Percentiles rank a stretch among this genome's conserved stretches.
These are phyloP conservation scores for Drosophila willistoni DNA, from an alignment of 1,140 invertebrate species.

Conservation along the genomic window DNA sequence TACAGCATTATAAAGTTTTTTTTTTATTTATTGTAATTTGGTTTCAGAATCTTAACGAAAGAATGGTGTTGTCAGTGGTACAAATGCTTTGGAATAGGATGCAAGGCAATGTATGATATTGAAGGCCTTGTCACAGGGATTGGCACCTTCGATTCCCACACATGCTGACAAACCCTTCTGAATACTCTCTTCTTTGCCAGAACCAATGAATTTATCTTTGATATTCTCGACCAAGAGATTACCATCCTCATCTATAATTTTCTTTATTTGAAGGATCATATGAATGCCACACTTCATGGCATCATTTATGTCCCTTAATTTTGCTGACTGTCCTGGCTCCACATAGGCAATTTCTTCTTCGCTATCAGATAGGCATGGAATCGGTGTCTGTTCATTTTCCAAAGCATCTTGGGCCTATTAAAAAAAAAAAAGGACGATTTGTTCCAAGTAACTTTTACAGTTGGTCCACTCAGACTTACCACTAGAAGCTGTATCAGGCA, in stretches of 20 bases:
- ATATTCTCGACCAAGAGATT: conserved; percentile 34
- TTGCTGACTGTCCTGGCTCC: conserved; percentile 43
- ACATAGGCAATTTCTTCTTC: conserved; percentile 42
- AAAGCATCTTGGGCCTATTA: conserved; percentile 10
- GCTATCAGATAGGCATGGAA: neutral
- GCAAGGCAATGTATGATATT: conserved; percentile 45
- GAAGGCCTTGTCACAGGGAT: conserved; percentile 64
- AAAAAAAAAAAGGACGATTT: accelerated
- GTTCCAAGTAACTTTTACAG: neutral
- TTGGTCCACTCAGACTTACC: conserved; percentile 11
- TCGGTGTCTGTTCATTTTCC: neutral
- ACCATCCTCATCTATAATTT: conserved; percentile 53
- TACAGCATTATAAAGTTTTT: no score
- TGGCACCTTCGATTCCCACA: conserved; percentile 36
- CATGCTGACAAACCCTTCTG: conserved; percentile 40
- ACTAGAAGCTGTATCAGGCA: conserved; percentile 40
- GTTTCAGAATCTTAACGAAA: no score
- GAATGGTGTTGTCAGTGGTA: neutral
- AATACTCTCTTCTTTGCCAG: neutral
- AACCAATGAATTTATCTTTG: conserved; percentile 9
- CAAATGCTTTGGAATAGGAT: neutral
- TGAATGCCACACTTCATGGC: conserved; percentile 57
- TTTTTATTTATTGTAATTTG: no score
- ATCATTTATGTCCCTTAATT: conserved; percentile 47
- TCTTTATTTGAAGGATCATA: conserved; percentile 51